Percentiles rank a stretch among this genome's conserved stretches.
Evolutionary conservation across 2,888 invertebrate species (phyloP).

Genomic region (Tryphoninae sp.): DNA sequence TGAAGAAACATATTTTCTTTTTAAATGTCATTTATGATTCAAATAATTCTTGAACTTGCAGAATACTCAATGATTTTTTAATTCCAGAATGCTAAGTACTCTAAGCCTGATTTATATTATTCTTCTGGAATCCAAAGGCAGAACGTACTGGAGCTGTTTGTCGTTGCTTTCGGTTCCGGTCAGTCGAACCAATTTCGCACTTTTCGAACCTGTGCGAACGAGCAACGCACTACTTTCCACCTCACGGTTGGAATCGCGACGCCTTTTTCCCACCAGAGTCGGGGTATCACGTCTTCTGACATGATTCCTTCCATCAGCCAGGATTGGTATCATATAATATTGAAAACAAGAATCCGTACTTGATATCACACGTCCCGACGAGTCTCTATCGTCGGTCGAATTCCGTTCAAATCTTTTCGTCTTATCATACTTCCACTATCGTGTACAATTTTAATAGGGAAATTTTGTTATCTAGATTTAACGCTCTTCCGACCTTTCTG

Average conservation of each 20-base stretch:
- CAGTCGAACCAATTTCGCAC: not conserved
- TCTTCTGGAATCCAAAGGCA: not conserved
- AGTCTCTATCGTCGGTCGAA: constrained; percentile 1
- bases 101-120: too few relatives aligned
- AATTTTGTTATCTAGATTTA: not conserved
- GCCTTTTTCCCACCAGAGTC: constrained; percentile 18
- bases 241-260: not conserved
- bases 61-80: too few relatives aligned
- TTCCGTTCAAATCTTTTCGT: not conserved
- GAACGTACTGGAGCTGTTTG: constrained; percentile 26
- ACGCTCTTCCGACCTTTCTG: not conserved
- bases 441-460: not conserved
- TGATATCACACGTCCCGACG: not conserved
- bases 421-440: not conserved
- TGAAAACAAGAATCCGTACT: not conserved
- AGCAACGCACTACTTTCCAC: not conserved
- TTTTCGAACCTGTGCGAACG: constrained; percentile 20
- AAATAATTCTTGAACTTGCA: too few relatives aligned
- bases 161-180: not conserved
- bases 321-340: constrained; percentile 9
- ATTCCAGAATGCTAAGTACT: too few relatives aligned
- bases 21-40: too few relatives aligned
- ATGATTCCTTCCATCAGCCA: constrained; percentile 22
- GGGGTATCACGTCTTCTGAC: constrained; percentile 41
- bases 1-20: too few relatives aligned